Base-by-base conservation (phyloP, 2,888 invertebrate genomes). In the Drosophila prostipennis region DNA sequence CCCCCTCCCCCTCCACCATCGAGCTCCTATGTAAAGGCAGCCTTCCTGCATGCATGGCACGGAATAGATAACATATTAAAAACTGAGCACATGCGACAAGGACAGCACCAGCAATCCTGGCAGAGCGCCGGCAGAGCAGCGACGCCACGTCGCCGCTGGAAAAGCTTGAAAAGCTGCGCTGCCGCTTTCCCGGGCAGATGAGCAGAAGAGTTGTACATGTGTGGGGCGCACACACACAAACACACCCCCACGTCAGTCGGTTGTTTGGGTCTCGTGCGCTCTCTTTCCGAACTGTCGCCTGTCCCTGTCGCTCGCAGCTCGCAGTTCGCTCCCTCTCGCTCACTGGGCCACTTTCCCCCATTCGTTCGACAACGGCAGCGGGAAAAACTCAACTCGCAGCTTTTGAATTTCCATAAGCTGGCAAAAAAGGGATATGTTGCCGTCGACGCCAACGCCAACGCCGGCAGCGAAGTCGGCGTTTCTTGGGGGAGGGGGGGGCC, bases 31-130 rank as follows among this genome's bases (percentile, higher is more conserved):
- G 77, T 79, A 78, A 74, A 75, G 73, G 73, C 68, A 75, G 73
- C 68, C 40, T 67, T 11, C 43, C 23, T 52, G 78, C 82, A 89
- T 83, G 87, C 78, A 85, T 79, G 79, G 74, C 79, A 64, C 71
- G 87, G 83, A 85, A 87, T 81, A 89, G 89, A 89, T 89, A 89
- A 89, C 89, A 89, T 86, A 86, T 82, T 78, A 78, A 80, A 80
- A 78, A 56, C 72, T 72, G 72, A 72, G 74, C 84, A 85, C 86
- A 87, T 87, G 77, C 74, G 80, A 88, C 60, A 74, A 80, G 78
- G 84, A 84, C 45, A 71, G 48, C 48, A 34, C 34, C 48, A 48
- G 74, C 77, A 74, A 29, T 46, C 46, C 29, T 16, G 46, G 72
- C 48, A 52, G 48, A 39, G 53, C 43, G n/a, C 49, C 45, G 26